Base-by-base conservation (phyloP, 2,888 invertebrate genomes). In the Phasia obesa region DNA sequence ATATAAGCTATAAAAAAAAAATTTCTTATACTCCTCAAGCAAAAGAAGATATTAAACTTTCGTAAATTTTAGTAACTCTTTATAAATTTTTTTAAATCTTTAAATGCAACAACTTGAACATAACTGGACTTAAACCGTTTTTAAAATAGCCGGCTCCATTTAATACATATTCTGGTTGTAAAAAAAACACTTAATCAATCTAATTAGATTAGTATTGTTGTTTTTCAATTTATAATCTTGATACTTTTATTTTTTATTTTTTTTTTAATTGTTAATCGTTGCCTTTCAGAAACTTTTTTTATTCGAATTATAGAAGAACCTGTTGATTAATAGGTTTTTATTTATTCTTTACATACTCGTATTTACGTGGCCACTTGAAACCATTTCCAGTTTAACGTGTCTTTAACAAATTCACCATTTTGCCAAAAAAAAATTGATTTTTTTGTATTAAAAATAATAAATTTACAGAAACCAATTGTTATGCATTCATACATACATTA, bases 361-460 rank as follows among this genome's bases (percentile, higher is more conserved):
- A 35, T 64, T 64, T 74, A 9, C 1, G 15, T 53, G 42, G 53
- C 21, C 19, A 25, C 13, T 1, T 27, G 17, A 47, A 71, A 67
- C n/a, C 19, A 11, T 27, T n/a, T n/a, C 74, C 25, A 65, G 64
- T 75, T 65, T 57, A 19, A 9, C 64, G 15, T 11, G 64, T 57
- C 35, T 62, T 53, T 38, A 21, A n/a, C 49, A 17, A 51, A 42
- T 73, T 64, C 60, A 23, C 9, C n/a, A 47, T 69, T 71, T 60
- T 49, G 17, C 44, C 27, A 27, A 27, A 27, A 27, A 27, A 6
- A 5, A 5, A n/a, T 27, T 27, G 6, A 27, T 5, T n/a, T 42
- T n/a, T n/a, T n/a, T 42, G 2, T 42, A 15, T 42, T 42, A 1
- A 1, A 42, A 4, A 42, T n/a, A 42, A 42, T 15, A 13, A n/a